Evolutionary conservation across 2,113 vertebrate genomes (phyloP).

Genomic region (Sciurus niger): DNA sequence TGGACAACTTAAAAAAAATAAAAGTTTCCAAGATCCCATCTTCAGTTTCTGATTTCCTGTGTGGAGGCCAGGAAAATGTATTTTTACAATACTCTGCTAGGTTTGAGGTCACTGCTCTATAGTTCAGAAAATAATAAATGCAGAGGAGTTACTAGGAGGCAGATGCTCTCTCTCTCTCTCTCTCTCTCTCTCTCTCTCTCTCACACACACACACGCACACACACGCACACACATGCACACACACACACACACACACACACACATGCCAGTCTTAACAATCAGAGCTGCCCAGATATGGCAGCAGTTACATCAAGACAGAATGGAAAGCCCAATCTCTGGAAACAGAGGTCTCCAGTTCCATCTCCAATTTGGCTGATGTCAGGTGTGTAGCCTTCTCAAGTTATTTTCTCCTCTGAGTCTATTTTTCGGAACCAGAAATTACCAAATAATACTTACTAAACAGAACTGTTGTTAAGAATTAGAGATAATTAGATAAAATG

Average conservation of each 20-base stretch:
- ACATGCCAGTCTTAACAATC: not conserved
- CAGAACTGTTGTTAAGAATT: not conserved
- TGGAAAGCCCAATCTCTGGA: not conserved
- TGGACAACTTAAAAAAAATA: not conserved
- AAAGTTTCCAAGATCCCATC: not conserved
- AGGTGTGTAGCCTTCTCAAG: no score
- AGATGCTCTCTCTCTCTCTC: not conserved
- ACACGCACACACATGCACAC: not conserved
- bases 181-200: no score
- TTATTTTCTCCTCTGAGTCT: not conserved
- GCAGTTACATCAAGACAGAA: not conserved
- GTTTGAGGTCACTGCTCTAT: not conserved
- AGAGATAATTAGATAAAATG: not conserved
- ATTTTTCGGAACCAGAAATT: not conserved
- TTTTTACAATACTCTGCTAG: not conserved
- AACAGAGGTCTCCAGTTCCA: not conserved
- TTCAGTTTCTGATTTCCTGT: not conserved
- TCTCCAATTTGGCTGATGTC: not conserved
- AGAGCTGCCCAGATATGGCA: not conserved
- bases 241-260: not conserved
- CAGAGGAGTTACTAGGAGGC: not conserved
- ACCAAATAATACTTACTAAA: not conserved
- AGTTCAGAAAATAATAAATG: not conserved
- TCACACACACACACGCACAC: no score
- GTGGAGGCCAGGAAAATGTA: not conserved